phyloP scores from a whole-genome alignment of 2,113 vertebrate genomes.

The Sterrhoptilus dennistouni region DNA sequence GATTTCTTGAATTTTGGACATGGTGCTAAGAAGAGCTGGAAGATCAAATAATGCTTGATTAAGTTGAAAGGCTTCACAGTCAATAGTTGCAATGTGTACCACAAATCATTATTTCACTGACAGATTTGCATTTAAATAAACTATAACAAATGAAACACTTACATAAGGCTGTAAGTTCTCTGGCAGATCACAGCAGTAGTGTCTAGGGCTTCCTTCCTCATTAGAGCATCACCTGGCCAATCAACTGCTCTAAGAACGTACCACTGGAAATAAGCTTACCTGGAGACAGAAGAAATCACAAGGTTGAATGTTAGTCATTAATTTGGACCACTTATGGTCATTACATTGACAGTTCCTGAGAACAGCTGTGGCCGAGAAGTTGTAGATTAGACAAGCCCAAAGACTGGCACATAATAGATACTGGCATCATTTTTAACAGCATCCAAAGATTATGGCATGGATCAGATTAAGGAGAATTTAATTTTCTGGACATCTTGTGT shows the following conservation, averaged over 20 bases:
- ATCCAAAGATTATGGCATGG: neutral
- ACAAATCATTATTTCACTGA: neutral
- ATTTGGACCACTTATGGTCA: neutral
- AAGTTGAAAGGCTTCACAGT: neutral
- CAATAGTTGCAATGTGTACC: neutral
- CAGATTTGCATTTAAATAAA: neutral
- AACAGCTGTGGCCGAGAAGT: neutral
- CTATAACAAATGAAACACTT: neutral
- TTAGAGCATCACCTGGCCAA: accelerated
- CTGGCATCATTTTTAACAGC: neutral
- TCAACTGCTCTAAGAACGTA: neutral
- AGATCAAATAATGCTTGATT: neutral
- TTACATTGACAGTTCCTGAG: neutral
- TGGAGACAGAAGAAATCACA: neutral
- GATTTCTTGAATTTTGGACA: neutral
- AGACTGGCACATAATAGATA: neutral
- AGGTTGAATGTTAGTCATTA: neutral
- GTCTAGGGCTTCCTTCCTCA: neutral
- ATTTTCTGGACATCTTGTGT: neutral
- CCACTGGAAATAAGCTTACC: neutral
- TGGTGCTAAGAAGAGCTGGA: neutral
- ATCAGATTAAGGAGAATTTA: neutral
- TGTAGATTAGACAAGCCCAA: neutral
- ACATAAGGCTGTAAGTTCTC: neutral
- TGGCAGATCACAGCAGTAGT: neutral